Percentiles rank a stretch among this genome's conserved stretches.
These are phyloP conservation scores for Catharus bicknelli DNA, from an alignment of 2,113 vertebrate genomes.

Conservation along the genomic window DNA sequence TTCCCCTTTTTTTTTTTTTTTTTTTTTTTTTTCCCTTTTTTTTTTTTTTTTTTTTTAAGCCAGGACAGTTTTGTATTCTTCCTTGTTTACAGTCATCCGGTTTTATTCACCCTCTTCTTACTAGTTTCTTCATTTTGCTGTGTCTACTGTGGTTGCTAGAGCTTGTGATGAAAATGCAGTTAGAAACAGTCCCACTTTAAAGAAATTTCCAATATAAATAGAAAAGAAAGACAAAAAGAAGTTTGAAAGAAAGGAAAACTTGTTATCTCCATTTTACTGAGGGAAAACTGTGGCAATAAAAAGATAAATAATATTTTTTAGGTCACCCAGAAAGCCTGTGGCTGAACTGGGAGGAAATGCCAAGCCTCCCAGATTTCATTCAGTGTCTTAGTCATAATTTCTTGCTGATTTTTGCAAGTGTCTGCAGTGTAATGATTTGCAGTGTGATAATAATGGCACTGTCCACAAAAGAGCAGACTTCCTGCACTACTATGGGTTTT, in stretches of 20 bases:
- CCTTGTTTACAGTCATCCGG: background rate
- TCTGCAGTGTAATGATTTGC: constrained; percentile 23
- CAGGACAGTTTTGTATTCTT: background rate
- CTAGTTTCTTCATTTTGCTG: background rate
- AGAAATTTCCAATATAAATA: background rate
- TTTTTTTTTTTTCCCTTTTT: background rate
- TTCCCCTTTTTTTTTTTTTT: too few relatives aligned
- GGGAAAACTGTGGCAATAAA: background rate
- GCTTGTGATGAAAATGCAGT: background rate
- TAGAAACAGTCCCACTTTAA: background rate
- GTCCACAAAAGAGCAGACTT: constrained; percentile 5
- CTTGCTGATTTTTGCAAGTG: constrained; percentile 27
- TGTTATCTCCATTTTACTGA: background rate
- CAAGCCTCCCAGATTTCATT: constrained; percentile 34
- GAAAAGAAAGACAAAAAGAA: background rate
- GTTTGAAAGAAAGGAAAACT: background rate
- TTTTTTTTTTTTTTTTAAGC: background rate
- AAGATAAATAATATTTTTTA: background rate
- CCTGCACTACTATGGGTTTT: background rate
- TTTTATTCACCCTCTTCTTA: background rate
- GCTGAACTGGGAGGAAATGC: constrained; percentile 1
- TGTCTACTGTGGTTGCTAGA: background rate
- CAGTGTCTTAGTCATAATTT: constrained; percentile 8
- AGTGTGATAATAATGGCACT: background rate
- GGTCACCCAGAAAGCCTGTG: constrained; percentile 13